phyloP scores from a whole-genome alignment of 2,113 vertebrate genomes.

The Bos taurus region ARS-UCD2.0 NC_037329.1:111231501-111232000 shows the following conservation, averaged over 20 bases:
- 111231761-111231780: background rate
- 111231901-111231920: background rate
- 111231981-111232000: background rate
- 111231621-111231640: background rate
- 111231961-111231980: background rate
- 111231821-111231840: background rate
- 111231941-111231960: background rate
- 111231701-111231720: background rate
- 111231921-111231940: background rate
- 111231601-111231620: background rate
- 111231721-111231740: background rate
- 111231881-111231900: background rate
- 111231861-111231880: background rate
- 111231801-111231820: background rate
- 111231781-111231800: constrained; percentile 6
- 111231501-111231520: background rate
- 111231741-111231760: background rate
- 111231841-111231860: background rate
- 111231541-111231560: background rate
- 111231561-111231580: background rate
- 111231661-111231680: background rate
- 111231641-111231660: background rate
- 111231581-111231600: background rate
- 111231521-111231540: background rate
- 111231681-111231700: background rate